Evolutionary conservation across 2,888 invertebrate genomes (phyloP).

Genomic region (Protonemura montana): DNA sequence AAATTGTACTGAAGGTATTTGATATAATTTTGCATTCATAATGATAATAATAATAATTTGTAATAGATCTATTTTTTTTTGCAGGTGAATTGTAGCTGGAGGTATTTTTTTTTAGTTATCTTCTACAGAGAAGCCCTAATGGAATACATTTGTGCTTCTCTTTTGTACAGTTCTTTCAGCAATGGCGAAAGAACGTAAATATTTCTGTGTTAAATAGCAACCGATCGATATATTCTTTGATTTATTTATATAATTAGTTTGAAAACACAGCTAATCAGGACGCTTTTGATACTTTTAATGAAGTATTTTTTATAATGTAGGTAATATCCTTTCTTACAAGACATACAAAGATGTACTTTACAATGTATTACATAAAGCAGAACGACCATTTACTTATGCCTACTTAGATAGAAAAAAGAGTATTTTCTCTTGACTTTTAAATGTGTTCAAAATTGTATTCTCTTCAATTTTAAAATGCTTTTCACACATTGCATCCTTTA

Average conservation of each 20-base stretch:
- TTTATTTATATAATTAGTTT: not conserved
- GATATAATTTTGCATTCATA: constrained; percentile 40
- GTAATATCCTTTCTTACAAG: not conserved
- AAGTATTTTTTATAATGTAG: not conserved
- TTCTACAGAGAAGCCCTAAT: not conserved
- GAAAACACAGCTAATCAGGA: not conserved
- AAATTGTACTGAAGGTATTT: constrained; percentile 35
- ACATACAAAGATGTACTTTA: too few species aligned
- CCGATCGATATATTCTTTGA: constrained; percentile 7
- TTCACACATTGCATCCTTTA: too few species aligned
- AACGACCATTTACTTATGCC: too few species aligned
- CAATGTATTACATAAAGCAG: too few species aligned
- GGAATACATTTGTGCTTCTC: not conserved
- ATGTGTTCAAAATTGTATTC: too few species aligned
- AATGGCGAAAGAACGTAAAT: not conserved
- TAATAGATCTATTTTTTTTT: constrained; percentile 1
- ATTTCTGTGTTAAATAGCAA: not conserved
- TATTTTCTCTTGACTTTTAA: too few species aligned
- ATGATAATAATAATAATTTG: constrained; percentile 14
- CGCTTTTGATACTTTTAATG: constrained; percentile 10
- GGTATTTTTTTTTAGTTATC: not conserved
- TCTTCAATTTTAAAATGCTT: too few species aligned
- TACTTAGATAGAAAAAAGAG: too few species aligned
- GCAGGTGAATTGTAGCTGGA: constrained; percentile 21
- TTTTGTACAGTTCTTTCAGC: constrained; percentile 2